Evolutionary conservation across 2,113 vertebrate species (phyloP), one percentile per base, ranked within the genome.

Genomic region (Lepisosteus oculatus): DNA sequence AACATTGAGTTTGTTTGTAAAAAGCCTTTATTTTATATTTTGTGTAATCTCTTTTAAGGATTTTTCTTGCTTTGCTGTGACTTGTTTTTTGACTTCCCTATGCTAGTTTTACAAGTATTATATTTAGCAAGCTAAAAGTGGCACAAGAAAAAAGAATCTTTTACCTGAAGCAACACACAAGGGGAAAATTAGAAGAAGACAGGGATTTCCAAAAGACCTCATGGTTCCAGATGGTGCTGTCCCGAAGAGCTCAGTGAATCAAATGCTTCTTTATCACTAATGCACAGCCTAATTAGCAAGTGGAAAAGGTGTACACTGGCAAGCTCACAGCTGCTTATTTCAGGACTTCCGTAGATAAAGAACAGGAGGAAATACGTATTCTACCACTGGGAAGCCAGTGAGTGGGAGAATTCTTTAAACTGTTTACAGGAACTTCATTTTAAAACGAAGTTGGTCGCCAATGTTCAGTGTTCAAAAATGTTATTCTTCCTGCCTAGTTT

Each of bases 271-370:
- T 59, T 59, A 0, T 44, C 68, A 11, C 43, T 6, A 13, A 43
- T 14, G 41, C 11, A 14, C 12, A 54, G 47, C n/a, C 8, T 41
- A 43, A 61, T 47, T 14, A 72, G 43, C n/a, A 43, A 54, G 4
- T 72, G 74, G 54, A 69, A 75, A 76, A 85, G 81, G 80, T 83
- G 78, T 77, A 73, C 68, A 55, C 62, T 71, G 77, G 45, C 12
- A 72, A 63, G 42, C 5, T 8, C 74, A 80, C 43, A 0, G 6
- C 70, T 80, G 82, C 77, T 85, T 85, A 86, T 85, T 88, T 77
- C 77, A 80, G 75, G 74, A 83, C 84, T 89, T 90, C 88, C 88
- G 86, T 74, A 73, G 83, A 79, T 80, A 87, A 77, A 80, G 76
- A 72, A 74, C 78, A 77, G 78, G 77, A 86, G 90, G 90, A 88